Evolutionary conservation across 1,140 invertebrate genomes (phyloP).

Genomic region (Goniozus legneri): DNA sequence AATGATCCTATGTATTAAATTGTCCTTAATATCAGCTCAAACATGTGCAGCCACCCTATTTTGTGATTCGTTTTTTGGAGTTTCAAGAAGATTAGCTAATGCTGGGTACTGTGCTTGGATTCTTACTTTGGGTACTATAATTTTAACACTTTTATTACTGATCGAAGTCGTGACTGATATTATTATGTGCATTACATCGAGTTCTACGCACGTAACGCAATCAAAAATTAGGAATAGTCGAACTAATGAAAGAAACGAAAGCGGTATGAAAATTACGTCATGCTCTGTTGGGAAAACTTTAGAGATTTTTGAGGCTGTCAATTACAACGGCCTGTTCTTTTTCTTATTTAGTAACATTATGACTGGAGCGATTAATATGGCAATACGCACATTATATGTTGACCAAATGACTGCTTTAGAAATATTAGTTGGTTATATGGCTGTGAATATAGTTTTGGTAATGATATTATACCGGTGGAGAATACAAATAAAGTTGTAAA

Average conservation of each 20-base stretch:
- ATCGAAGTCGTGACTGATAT: slow-evolving; percentile 54
- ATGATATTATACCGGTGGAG: slow-evolving; percentile 36
- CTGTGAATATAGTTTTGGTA: slow-evolving; percentile 44
- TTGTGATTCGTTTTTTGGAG: slow-evolving; percentile 49
- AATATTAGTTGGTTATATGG: slow-evolving; percentile 62
- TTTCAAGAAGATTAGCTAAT: slow-evolving; percentile 75
- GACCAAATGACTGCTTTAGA: slow-evolving; percentile 49
- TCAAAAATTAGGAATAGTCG: not conserved
- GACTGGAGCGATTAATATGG: slow-evolving; percentile 76
- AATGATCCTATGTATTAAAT: slow-evolving; percentile 39
- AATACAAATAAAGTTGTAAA: slow-evolving; percentile 38
- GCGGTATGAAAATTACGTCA: not conserved
- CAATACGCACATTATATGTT: slow-evolving; percentile 60
- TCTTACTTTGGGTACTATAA: slow-evolving; percentile 57
- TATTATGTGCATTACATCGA: slow-evolving; percentile 6
- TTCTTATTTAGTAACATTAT: slow-evolving; percentile 77
- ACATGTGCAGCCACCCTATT: slow-evolving; percentile 53
- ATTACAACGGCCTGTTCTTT: slow-evolving; percentile 72
- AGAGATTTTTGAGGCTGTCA: slow-evolving; percentile 63
- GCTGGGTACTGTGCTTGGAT: slow-evolving; percentile 73
- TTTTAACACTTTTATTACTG: slow-evolving; percentile 56
- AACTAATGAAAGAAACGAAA: not conserved
- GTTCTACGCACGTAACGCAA: too few species aligned
- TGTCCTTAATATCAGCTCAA: slow-evolving; percentile 45
- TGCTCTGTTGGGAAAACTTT: slow-evolving; percentile 40